Evolutionary conservation across 2,113 vertebrate species (phyloP).

Genomic region (Zosterops lateralis): DNA sequence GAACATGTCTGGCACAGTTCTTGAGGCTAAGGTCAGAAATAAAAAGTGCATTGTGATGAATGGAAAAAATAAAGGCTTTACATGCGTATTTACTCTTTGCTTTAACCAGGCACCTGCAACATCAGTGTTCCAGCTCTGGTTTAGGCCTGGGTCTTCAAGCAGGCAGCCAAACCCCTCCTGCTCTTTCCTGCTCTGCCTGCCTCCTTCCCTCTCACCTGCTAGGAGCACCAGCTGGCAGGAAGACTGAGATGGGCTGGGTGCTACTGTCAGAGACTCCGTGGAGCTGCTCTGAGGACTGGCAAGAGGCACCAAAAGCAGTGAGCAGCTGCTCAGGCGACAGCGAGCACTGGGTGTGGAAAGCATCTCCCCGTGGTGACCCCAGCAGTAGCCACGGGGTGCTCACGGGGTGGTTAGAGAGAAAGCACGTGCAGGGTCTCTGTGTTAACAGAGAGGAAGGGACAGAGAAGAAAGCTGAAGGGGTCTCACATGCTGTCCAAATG

Average conservation of each 20-base stretch:
- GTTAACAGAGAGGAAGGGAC: constrained; percentile 18
- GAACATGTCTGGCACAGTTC: constrained; percentile 81
- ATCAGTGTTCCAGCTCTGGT: not conserved
- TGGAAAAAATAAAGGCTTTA: constrained; percentile 68
- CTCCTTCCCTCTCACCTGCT: constrained; percentile 21
- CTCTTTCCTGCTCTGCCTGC: not conserved
- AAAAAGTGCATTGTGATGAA: constrained; percentile 81
- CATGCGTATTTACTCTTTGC: not conserved
- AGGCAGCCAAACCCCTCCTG: not conserved
- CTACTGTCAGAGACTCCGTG: not conserved
- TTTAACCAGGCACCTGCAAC: constrained; percentile 9
- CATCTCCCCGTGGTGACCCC: accelerated
- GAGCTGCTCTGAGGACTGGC: not conserved
- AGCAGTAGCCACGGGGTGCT: not conserved
- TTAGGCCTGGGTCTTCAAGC: not conserved
- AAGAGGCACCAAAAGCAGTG: not conserved
- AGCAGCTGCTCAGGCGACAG: constrained; percentile 14
- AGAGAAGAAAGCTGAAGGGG: not conserved
- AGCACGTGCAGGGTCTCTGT: constrained; percentile 9
- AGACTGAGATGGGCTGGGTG: not conserved
- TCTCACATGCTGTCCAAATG: not conserved
- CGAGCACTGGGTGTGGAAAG: accelerated
- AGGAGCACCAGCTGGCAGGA: not conserved
- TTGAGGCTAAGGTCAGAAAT: constrained; percentile 79
- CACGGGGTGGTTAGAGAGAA: not conserved